Evolutionary conservation across 2,888 invertebrate genomes (phyloP).

Genomic region (Hydropsyche betteni): DNA sequence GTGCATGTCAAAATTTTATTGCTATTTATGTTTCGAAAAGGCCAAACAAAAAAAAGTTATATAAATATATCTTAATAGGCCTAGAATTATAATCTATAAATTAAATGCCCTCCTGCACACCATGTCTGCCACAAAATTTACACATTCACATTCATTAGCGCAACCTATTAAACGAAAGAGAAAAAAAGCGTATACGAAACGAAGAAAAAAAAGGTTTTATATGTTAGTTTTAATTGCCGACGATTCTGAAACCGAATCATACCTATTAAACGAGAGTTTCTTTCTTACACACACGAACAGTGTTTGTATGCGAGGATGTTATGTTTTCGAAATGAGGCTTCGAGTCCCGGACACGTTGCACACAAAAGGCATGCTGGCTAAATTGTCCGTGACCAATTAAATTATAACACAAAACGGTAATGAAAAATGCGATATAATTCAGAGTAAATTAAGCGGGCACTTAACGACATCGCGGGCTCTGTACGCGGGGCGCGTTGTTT

Average conservation of each 20-base stretch:
- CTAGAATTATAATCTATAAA: slow-evolving; percentile 39
- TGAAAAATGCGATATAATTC: slow-evolving; percentile 46
- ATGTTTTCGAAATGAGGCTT: slow-evolving; percentile 33
- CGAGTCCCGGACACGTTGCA: slow-evolving; percentile 36
- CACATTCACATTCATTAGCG: slow-evolving; percentile 45
- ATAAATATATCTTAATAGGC: slow-evolving; percentile 39
- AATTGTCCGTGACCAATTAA: slow-evolving; percentile 51
- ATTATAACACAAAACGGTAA: slow-evolving; percentile 49
- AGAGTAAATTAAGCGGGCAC: slow-evolving; percentile 41
- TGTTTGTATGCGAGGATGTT: slow-evolving; percentile 20
- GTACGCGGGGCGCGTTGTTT: background rate
- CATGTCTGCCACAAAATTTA: slow-evolving; percentile 43
- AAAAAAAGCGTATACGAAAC: slow-evolving; percentile 9
- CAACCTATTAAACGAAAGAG: background rate
- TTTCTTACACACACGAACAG: background rate
- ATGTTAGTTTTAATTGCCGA: slow-evolving; percentile 33
- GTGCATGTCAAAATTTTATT: slow-evolving; percentile 26
- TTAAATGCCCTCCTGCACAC: slow-evolving; percentile 39
- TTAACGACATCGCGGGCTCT: slow-evolving; percentile 16
- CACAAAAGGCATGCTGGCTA: slow-evolving; percentile 34
- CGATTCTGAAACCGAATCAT: slow-evolving; percentile 27
- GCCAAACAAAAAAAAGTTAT: background rate
- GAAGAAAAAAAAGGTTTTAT: slow-evolving; percentile 2
- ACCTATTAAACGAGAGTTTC: slow-evolving; percentile 20
- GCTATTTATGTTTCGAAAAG: slow-evolving; percentile 32